Conservation (phyloP, 2,888 invertebrate species). For the Heliconius ethilla region DNA sequence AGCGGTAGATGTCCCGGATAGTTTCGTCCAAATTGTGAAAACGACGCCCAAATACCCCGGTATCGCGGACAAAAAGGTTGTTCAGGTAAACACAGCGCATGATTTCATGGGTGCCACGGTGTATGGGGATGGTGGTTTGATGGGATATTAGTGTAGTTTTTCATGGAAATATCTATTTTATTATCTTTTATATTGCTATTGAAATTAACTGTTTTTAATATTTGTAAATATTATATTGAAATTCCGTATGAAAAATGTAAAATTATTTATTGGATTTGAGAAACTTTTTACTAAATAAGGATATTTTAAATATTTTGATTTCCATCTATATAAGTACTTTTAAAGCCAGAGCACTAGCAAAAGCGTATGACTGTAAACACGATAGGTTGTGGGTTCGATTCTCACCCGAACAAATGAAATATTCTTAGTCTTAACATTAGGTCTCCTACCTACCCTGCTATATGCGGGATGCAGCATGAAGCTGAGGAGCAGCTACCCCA, state of each 20-base stretch:
- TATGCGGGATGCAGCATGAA: too few species aligned
- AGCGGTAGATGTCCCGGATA: constrained; percentile 94
- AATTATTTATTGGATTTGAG: neutral
- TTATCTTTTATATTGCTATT: too few species aligned
- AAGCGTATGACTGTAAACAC: too few species aligned
- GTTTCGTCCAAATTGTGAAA: constrained; percentile 92
- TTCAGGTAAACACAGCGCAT: constrained; percentile 72
- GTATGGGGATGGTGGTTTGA: constrained; percentile 35
- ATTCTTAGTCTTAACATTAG: too few species aligned
- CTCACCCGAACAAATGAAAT: too few species aligned
- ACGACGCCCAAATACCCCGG: constrained; percentile 86
- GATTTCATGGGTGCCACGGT: constrained; percentile 46
- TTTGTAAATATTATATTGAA: neutral
- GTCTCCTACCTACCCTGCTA: too few species aligned
- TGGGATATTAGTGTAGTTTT: neutral
- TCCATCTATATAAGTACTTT: too few species aligned
- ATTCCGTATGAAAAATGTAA: neutral
- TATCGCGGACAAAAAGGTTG: constrained; percentile 79
- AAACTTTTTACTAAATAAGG: too few species aligned
- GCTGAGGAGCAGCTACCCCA: too few species aligned
- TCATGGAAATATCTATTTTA: neutral
- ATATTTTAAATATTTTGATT: too few species aligned
- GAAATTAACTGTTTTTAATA: neutral
- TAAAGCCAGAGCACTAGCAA: too few species aligned
- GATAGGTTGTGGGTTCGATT: too few species aligned